Conservation (phyloP, 2,113 vertebrate genomes). For the Percopsis transmontana region DNA sequence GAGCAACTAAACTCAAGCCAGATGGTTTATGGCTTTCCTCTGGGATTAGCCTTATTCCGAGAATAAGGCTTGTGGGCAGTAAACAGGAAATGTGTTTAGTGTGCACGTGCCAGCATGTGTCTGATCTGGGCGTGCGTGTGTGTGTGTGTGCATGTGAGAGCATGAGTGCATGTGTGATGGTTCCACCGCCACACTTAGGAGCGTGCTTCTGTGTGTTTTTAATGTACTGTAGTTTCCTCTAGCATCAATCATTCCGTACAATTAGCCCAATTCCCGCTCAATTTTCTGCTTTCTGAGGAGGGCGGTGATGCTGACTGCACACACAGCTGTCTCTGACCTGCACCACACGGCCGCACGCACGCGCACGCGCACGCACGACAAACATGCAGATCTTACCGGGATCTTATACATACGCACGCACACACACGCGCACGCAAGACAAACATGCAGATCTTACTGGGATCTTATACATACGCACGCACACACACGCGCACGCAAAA, state of each 20-base stretch:
- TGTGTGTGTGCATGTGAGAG: constrained; percentile 22
- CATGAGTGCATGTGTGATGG: constrained; percentile 13
- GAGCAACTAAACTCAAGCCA: neutral
- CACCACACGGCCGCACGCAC: constrained; percentile 73
- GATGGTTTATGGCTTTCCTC: neutral
- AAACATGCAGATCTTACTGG: neutral
- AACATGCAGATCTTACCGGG: too few species aligned
- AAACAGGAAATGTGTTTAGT: constrained; percentile 26
- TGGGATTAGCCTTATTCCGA: constrained; percentile 8
- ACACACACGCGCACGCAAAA: constrained; percentile 10
- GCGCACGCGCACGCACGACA: constrained; percentile 10
- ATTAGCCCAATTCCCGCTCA: constrained; percentile 89
- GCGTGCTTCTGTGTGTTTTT: constrained; percentile 70
- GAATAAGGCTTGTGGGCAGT: constrained; percentile 4
- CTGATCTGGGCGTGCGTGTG: constrained; percentile 3
- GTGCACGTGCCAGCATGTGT: constrained; percentile 28
- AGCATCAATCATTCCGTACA: constrained; percentile 92
- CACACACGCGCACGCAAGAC: constrained; percentile 17
- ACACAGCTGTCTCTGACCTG: constrained; percentile 87
- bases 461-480: neutral
- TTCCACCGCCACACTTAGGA: neutral
- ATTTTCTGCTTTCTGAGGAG: constrained; percentile 89
- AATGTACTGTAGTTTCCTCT: constrained; percentile 88
- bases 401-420: constrained; percentile 10
- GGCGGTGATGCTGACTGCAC: constrained; percentile 86